These are phyloP conservation scores for Sandelia bainsii DNA, from an alignment of 2,797 vertebrate genomes.

Conservation along the genomic window DNA sequence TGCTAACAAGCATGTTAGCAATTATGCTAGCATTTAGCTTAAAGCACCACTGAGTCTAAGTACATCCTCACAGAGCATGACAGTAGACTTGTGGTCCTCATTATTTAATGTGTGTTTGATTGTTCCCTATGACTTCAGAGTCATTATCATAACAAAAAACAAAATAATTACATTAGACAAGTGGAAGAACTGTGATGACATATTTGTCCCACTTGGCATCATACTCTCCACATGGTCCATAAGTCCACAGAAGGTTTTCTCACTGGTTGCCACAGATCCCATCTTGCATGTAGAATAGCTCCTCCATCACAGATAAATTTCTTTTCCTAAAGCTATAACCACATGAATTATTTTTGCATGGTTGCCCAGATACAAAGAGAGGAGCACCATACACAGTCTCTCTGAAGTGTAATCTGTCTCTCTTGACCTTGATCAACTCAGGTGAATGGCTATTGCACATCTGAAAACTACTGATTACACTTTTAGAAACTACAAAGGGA, in stretches of 20 bases:
- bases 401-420: conserved; percentile 6
- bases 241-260: background rate
- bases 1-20: background rate
- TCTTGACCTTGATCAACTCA: background rate
- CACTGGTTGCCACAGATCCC: background rate
- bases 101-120: background rate
- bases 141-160: too few species aligned
- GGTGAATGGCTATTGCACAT: conserved; percentile 10
- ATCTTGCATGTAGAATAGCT: conserved; percentile 10
- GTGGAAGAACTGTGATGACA: conserved; percentile 12
- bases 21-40: background rate
- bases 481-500: conserved; percentile 16
- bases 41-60: background rate
- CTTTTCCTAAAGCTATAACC: conserved; percentile 9
- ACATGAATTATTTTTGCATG: conserved; percentile 4
- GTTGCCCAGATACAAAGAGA: conserved; percentile 6
- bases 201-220: conserved; percentile 20
- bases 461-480: conserved; percentile 4
- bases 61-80: background rate
- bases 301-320: background rate
- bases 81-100: too few species aligned
- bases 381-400: background rate
- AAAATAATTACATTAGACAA: conserved; percentile 10
- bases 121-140: too few species aligned
- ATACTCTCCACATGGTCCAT: conserved; percentile 23